Evolutionary conservation across 92 coral and sea anemone genomes (phyloP).

Genomic region (Chrysogorgia sp.): DNA sequence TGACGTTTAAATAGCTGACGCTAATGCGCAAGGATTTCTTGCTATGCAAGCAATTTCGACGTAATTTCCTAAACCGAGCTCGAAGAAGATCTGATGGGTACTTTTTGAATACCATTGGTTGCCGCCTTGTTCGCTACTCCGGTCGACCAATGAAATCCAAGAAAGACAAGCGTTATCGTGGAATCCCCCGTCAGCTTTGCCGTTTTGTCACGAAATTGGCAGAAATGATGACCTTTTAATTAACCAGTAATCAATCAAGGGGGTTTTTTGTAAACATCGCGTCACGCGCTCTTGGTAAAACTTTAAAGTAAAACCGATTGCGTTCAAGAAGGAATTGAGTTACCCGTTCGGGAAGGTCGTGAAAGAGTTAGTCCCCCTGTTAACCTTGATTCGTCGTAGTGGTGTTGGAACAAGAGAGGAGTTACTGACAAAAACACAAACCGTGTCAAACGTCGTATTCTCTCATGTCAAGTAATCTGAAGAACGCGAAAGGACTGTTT

Average conservation of each 20-base stretch:
- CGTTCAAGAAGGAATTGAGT: not conserved
- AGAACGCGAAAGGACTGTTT: conserved; percentile 26
- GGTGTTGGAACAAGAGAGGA: too few relatives aligned
- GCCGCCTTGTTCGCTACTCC: not conserved
- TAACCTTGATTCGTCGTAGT: too few relatives aligned
- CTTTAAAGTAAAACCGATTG: too few relatives aligned
- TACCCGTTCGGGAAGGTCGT: not conserved
- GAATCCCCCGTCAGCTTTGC: not conserved
- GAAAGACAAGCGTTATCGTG: not conserved
- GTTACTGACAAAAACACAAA: not conserved
- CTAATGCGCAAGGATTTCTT: too few relatives aligned
- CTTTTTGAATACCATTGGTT: too few relatives aligned
- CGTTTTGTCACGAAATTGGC: not conserved
- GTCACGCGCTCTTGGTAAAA: not conserved
- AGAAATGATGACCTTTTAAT: conserved; percentile 1
- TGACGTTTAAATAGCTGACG: too few relatives aligned
- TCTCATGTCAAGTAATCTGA: conserved; percentile 10
- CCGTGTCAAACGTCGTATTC: not conserved
- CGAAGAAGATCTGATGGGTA: too few relatives aligned
- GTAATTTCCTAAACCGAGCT: too few relatives aligned
- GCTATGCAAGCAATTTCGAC: too few relatives aligned
- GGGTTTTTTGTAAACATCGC: not conserved
- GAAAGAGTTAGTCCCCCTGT: not conserved
- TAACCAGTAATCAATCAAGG: not conserved
- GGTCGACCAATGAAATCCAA: conserved; percentile 2